phyloP scores from a whole-genome alignment of 2,888 invertebrate species.

The Tetragonisca angustula region DNA sequence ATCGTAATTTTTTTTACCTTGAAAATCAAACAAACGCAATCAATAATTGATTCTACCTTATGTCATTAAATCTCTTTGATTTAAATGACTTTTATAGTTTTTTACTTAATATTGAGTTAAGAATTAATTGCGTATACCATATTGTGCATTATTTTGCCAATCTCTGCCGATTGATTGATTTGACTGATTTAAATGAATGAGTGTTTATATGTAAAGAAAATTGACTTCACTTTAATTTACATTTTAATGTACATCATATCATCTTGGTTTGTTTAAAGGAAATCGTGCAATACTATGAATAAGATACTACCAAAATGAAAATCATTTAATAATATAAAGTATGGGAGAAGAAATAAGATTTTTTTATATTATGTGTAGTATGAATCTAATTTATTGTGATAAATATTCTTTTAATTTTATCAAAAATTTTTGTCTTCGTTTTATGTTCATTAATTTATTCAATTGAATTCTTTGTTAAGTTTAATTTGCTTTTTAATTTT shows the following conservation, averaged over 20 bases:
- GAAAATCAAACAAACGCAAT: neutral
- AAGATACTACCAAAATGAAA: neutral
- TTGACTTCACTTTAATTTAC: conserved; percentile 3
- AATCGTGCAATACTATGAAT: neutral
- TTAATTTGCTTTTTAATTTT: neutral
- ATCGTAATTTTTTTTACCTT: conserved; percentile 1
- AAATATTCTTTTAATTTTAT: neutral
- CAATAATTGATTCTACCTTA: neutral
- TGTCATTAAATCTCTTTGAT: neutral
- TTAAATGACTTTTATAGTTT: neutral
- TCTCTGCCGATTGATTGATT: conserved; percentile 4
- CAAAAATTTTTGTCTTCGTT: neutral
- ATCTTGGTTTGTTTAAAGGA: neutral
- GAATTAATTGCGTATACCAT: neutral
- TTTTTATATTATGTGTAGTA: neutral
- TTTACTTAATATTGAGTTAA: neutral
- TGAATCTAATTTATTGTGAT: neutral
- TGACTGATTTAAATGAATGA: conserved; percentile 26
- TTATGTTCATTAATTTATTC: neutral
- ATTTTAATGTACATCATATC: neutral
- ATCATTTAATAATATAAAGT: neutral
- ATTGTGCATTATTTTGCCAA: conserved; percentile 18
- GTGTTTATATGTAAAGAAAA: conserved; percentile 6
- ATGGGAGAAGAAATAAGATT: neutral
- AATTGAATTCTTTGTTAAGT: neutral